Percentiles rank a stretch among this genome's conserved stretches.
Conservation (phyloP, 2,888 invertebrate species). For the Phoronis australis region DNA sequence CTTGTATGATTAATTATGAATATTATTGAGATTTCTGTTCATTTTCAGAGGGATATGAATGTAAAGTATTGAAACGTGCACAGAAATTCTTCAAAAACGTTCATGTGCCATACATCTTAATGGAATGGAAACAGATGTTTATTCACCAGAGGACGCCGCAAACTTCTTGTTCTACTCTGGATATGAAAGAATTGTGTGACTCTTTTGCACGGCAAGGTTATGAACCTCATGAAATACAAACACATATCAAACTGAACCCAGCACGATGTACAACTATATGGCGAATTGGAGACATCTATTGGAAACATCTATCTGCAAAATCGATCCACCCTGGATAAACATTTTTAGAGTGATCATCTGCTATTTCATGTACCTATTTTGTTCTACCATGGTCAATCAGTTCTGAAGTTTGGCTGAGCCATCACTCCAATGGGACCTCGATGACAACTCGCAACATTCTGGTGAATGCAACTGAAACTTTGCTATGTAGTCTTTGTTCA, state of each 20-base stretch:
- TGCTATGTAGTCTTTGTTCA: no score
- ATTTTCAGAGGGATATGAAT: slow-evolving; percentile 39
- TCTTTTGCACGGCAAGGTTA: slow-evolving; percentile 3
- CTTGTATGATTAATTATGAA: no score
- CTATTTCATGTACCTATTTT: no score
- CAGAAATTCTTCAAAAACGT: slow-evolving; percentile 20
- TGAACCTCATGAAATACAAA: slow-evolving; percentile 9
- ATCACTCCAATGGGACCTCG: no score
- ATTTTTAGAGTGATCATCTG: not conserved
- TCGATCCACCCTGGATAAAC: not conserved
- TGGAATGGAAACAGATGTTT: slow-evolving; percentile 42
- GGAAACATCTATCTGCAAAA: slow-evolving; percentile 14
- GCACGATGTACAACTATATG: slow-evolving; percentile 17
- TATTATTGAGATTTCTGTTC: not conserved
- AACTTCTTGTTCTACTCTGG: slow-evolving; percentile 12
- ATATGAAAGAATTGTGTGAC: slow-evolving; percentile 5
- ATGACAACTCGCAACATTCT: no score
- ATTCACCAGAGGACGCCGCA: slow-evolving; percentile 7
- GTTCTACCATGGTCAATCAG: no score
- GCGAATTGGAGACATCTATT: slow-evolving; percentile 29
- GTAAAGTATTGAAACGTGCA: slow-evolving; percentile 26
- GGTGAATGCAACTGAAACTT: no score
- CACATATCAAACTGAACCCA: slow-evolving; percentile 17
- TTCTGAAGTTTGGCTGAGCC: no score
- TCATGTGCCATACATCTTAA: slow-evolving; percentile 34